Evolutionary conservation across 1,140 invertebrate species (phyloP), one percentile per base, ranked within the genome.

Genomic region (Babylonia areolata): DNA sequence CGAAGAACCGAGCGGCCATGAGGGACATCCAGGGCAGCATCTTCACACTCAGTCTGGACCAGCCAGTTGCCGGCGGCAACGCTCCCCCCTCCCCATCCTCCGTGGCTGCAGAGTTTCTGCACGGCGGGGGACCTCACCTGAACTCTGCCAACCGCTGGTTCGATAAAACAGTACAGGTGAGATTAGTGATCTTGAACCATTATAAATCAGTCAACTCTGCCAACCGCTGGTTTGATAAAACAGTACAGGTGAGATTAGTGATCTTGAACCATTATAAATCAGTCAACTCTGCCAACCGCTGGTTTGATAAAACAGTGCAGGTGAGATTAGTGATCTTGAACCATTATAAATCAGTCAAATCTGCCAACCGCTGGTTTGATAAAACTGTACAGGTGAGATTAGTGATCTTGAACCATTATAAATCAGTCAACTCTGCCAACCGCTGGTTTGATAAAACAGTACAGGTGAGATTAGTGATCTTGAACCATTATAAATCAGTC

Each of bases 121-220:
- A 99, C 92, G 99, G 98, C 20, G 97, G 97, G 17, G 98, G 98
- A 3, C 97, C 96, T 54, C 95, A 95, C 17, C 95, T 96, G 90
- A 97, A 98, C 93, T 96, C 97, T 3, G 96, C 96, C 15, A 99
- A 99, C 95, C 96, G 99, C 81, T 99, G 98, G 98, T 99, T 98
- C 94, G 98, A 99, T 93, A 99, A 99, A 95, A 99, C 98, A 54
- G 95, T 99, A 77, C 97, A 99, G 78, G 40, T 42, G 58, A 64
- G 23, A 23, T 23, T 69, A 17, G 9, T 2, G 46, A 0, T 51
- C 17, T 51, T 51, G 46, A 51, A 51, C 9, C 2, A 12, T 51
- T 51, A 51, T 23, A 69, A 23, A 23, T 69, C 6, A 69, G 1
- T 51, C 9, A 51, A 2, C 17, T 51, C 17, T 51, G 46, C 46